A percentile compares a stretch with the other conserved stretches of the same genome.
phyloP scores from a whole-genome alignment of 2,113 vertebrate species.

The Nerophis lumbriciformis region DNA sequence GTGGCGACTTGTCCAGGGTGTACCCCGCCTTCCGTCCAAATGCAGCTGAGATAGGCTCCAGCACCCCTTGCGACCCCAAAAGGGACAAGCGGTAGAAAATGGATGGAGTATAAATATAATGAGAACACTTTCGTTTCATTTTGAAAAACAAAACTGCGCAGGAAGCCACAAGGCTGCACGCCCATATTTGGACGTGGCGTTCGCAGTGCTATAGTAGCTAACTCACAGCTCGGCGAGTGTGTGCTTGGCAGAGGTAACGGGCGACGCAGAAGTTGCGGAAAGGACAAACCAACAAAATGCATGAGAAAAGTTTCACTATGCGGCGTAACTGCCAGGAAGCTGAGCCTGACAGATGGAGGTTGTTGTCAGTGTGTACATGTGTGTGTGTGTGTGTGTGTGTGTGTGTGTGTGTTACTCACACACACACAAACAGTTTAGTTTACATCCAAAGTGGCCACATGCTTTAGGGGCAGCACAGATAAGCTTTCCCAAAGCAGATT shows the following conservation, averaged over 20 bases:
- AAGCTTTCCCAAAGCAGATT: neutral
- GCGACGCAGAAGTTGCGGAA: constrained; percentile 1
- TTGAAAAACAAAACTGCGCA: no score
- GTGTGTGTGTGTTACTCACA: neutral
- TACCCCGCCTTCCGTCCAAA: no score
- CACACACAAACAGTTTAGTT: constrained; percentile 17
- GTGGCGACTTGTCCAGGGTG: no score
- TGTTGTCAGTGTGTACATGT: neutral
- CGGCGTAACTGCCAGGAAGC: constrained; percentile 24
- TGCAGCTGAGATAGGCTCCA: no score
- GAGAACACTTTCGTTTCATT: no score
- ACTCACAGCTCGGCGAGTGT: no score
- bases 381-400: neutral
- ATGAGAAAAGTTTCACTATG: constrained; percentile 23
- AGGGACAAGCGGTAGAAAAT: no score
- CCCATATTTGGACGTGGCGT: no score
- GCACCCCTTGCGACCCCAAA: no score
- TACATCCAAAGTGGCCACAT: constrained; percentile 13
- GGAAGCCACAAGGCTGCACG: no score
- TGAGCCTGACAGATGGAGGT: constrained; percentile 7
- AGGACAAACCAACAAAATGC: constrained; percentile 24
- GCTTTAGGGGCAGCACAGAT: constrained; percentile 24
- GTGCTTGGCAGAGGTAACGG: neutral
- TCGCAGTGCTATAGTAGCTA: no score
- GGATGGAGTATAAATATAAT: no score